Base-by-base conservation (phyloP, 2,888 invertebrate species). In the Dolichomitus sp. region DNA sequence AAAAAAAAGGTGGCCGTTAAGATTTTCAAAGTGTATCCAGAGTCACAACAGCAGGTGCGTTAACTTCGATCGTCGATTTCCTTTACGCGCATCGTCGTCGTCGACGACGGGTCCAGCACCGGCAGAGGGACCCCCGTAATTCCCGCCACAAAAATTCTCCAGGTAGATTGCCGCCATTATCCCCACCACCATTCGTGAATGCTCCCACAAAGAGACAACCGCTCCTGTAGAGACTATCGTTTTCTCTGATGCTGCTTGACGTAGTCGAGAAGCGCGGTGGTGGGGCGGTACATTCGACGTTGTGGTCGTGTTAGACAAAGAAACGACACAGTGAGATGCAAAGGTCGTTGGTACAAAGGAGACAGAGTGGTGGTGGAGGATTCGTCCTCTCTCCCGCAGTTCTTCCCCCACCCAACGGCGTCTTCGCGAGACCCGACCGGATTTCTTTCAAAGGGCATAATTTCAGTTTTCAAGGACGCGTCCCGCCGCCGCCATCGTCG, bases 391-490 rank as follows among this genome's bases (percentile, higher is more conserved):
- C 57, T 17, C 33, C 84, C 85, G 82, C 85, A 83, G 74, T 52
- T 75, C 73, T 40, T 11, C 54, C 33, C 57, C 50, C 17, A 66
- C 48, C 52, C 50, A 65, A 88, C 87, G 84, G 85, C 88, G 73
- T 85, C 70, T 57, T 48, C 73, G 23, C 73, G 78, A 84, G 86
- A 85, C 84, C 85, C 89, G 87, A 90, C 88, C 89, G 92, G 93
- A 93, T 93, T 93, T 93, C 93, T 93, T 91, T 92, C 93, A 92
- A 93, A 93, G 93, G 93, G 93, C 92, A 93, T 92, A 92, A 93
- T 93, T 93, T 93, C 92, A 93, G 92, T 93, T 93, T 93, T 93
- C 93, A 93, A 93, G 93, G 93, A 92, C 93, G 91, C 89, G 89
- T 87, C 82, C 85, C 87, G 87, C 87, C 87, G 90, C 88, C 87